phyloP scores from a whole-genome alignment of 2,113 vertebrate genomes.

The Vireo altiloquus region DNA sequence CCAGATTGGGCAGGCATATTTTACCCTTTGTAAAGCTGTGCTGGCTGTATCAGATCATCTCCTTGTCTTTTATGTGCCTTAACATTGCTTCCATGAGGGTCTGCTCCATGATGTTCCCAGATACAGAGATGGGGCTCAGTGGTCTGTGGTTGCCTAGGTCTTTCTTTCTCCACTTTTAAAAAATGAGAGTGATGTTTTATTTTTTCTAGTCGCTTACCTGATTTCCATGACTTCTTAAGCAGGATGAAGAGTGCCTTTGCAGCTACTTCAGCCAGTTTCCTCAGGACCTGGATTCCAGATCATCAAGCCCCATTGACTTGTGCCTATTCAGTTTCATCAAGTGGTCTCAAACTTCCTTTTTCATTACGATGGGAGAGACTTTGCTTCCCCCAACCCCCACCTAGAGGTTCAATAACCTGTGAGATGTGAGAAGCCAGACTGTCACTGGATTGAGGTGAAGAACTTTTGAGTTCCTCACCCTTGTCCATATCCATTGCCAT shows the following conservation, averaged over 20 bases:
- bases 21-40: background rate
- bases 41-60: background rate
- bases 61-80: background rate
- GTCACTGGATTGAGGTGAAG: background rate
- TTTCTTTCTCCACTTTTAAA: background rate
- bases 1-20: background rate
- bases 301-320: background rate
- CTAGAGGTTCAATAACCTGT: background rate
- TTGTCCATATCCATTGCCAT: background rate
- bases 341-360: background rate
- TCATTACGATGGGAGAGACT: background rate
- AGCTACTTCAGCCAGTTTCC: background rate
- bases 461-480: background rate
- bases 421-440: background rate
- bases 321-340: background rate
- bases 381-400: background rate
- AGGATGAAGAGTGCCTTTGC: background rate
- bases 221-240: background rate
- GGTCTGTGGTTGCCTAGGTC: background rate
- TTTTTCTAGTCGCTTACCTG: background rate
- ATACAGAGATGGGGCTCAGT: background rate
- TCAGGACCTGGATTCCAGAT: background rate
- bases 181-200: background rate
- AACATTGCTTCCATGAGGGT: background rate
- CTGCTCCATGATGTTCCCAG: background rate